Evolutionary conservation across 2,797 vertebrate species (phyloP), one percentile per base, ranked within the genome.

Genomic region (Hozukius guyotensis): DNA sequence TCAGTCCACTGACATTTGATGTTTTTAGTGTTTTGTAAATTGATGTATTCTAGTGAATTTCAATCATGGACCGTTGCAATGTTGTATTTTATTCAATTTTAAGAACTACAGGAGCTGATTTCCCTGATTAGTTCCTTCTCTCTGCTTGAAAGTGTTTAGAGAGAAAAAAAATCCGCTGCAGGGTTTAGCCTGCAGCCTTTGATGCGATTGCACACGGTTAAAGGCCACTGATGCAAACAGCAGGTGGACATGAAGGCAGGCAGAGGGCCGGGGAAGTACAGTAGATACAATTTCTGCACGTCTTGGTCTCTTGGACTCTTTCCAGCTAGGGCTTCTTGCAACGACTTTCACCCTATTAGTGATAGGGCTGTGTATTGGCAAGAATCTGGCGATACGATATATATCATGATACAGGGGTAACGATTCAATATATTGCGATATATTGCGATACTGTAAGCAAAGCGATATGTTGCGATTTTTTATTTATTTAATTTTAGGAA

Each of bases 71-170:
- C 32, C 1, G 9, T 22, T 62, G 69, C 83, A 69, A 70, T 1
- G 1, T 8, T n/a, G 14, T 14, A 18, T 83, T 80, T 72, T 84
- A 68, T 90, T 82, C 64, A 56, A 56, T 84, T 66, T 61, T 22
- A 63, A 78, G 32, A 75, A 75, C 36, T 24, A 72, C 69, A 74
- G 18, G 56, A 65, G 57, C 38, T 46, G 63, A 77, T 86, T 78
- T 80, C 38, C 27, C 42, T 75, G 8, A 86, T 70, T 64, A 75
- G 18, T 65, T 64, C 29, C 31, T 77, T 31, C 36, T 74, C 31
- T 85, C 55, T 49, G 63, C 62, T 75, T 46, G 14, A 86, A 77
- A 0, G 8, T 77, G 61, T 46, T 60, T 27, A n/a, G 69, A 65
- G 22, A 34, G 49, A 53, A 52, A 57, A 46, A 70, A 59, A 72